Evolutionary conservation across 35 echinoderm and acorn worm species (phyloP), one percentile per base, ranked within the genome.

Genomic region (Acanthaster planci): DNA sequence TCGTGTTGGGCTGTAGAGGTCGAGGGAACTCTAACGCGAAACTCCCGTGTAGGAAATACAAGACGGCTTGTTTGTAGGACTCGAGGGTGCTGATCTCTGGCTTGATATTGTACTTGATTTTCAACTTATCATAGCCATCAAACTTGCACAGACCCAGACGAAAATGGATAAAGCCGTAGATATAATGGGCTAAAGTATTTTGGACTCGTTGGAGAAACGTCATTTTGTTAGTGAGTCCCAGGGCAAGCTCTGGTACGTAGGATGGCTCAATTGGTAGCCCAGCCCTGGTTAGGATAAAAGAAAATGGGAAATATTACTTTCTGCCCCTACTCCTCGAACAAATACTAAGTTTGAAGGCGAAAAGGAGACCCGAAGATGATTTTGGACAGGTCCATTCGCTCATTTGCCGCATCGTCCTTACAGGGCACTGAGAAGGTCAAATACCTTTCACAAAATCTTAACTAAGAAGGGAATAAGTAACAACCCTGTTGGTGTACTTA

Each of bases 101-200:
- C 64, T 72, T 72, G 18, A 72, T 72, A 26, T 72, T 72, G 64
- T 72, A 7, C 26, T 72, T 72, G 64, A 72, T 26, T 29, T 72
- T 72, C 7, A 72, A 26, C 34, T 30, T 7, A 23, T 72, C 8
- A 23, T 72, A 72, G 0, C 22, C 42, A 47, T 47, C 42, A 12
- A 47, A 47, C 14, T 72, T n/a, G 10, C 64, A 72, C 10, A 35
- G 2, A 29, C 10, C 15, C 2, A 34, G 8, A 34, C 34, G 2
- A 26, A 72, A 72, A 26, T 47, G 12, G 42, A 47, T 12, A 36
- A 72, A 8, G 1, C 34, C 29, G 26, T 6, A 1, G 1, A 72
- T 5, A 34, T 15, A 12, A 26, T 72, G 34, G 64, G 26, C 34
- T n/a, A 64, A 19, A 64, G 21, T 19, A 21, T 64, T 64, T 21